Conservation (phyloP, 2,113 vertebrate species). For the Ascaphus truei region DNA sequence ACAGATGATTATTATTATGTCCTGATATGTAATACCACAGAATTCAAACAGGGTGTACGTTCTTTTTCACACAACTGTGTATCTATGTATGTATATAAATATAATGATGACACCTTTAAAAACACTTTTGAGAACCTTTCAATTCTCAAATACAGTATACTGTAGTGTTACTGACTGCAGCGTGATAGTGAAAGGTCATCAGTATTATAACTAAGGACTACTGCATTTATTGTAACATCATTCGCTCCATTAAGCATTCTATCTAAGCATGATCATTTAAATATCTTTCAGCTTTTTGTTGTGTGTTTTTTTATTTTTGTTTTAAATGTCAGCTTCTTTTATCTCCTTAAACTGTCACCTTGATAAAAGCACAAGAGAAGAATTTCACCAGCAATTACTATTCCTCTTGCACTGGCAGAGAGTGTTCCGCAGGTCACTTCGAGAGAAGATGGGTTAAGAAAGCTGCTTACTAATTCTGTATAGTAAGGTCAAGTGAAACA, state of each 20-base stretch:
- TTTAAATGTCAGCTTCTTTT: not conserved
- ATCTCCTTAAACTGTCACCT: not conserved
- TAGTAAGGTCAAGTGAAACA: not conserved
- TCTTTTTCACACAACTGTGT: no score
- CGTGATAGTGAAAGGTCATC: not conserved
- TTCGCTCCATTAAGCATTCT: not conserved
- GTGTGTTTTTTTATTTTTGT: not conserved
- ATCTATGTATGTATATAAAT: no score
- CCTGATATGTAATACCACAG: no score
- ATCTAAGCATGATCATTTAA: not conserved
- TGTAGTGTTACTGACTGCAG: not conserved
- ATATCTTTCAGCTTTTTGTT: not conserved
- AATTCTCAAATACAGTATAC: not conserved
- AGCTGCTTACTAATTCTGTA: not conserved
- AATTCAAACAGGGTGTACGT: no score
- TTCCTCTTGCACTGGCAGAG: not conserved
- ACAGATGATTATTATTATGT: no score
- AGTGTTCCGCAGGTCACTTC: not conserved
- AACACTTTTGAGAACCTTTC: not conserved
- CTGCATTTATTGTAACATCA: not conserved
- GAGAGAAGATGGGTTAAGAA: not conserved
- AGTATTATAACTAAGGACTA: not conserved
- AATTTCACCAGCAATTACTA: not conserved
- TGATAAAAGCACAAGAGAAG: not conserved
- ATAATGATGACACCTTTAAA: not conserved